phyloP scores from a whole-genome alignment of 2,888 invertebrate genomes.

The Drosophila borealis region DNA sequence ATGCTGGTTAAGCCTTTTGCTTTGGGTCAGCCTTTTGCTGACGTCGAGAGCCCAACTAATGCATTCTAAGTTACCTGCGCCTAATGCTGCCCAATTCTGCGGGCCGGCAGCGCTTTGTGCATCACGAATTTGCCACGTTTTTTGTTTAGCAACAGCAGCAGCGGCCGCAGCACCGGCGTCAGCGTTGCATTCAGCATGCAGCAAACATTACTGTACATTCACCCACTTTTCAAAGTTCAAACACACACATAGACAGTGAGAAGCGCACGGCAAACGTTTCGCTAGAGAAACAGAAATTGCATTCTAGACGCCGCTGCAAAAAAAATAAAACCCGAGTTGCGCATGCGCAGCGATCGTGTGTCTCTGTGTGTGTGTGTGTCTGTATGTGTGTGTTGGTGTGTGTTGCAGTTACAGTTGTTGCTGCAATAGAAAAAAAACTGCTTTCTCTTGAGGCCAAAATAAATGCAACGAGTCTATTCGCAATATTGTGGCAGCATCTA shows the following conservation, averaged over 20 bases:
- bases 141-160: slow-evolving; percentile 14
- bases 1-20: not conserved
- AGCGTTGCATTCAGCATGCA: slow-evolving; percentile 69
- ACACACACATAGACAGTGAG: slow-evolving; percentile 46
- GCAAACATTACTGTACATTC: slow-evolving; percentile 85
- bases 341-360: slow-evolving; percentile 61
- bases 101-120: slow-evolving; percentile 64
- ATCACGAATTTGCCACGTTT: slow-evolving; percentile 74
- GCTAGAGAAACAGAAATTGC: slow-evolving; percentile 76
- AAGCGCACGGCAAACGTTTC: slow-evolving; percentile 49
- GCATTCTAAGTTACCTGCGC: slow-evolving; percentile 39
- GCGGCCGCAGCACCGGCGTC: slow-evolving; percentile 23
- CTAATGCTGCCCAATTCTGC: slow-evolving; percentile 46
- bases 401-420: slow-evolving; percentile 61
- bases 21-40: not conserved
- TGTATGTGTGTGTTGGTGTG: slow-evolving; percentile 33
- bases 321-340: slow-evolving; percentile 59
- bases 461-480: slow-evolving; percentile 64
- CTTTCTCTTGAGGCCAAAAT: slow-evolving; percentile 78
- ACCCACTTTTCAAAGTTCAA: slow-evolving; percentile 84
- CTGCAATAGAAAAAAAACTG: slow-evolving; percentile 72
- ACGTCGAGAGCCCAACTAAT: slow-evolving; percentile 37
- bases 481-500: slow-evolving; percentile 62
- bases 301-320: slow-evolving; percentile 56
- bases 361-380: slow-evolving; percentile 19